These are phyloP conservation scores for Antechinus flavipes DNA, from an alignment of 2,113 vertebrate genomes.

Conservation along the genomic window DNA sequence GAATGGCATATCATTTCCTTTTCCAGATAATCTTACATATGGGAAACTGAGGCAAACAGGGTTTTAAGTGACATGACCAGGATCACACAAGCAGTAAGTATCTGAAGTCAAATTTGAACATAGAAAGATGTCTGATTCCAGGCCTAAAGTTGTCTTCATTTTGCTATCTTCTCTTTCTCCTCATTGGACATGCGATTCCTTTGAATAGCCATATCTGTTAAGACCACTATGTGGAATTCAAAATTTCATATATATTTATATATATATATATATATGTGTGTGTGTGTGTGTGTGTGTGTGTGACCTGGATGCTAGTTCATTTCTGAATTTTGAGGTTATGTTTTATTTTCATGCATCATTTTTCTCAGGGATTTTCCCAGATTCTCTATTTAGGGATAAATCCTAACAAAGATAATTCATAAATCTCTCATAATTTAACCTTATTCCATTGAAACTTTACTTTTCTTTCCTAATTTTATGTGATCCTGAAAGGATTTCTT, in stretches of 20 bases:
- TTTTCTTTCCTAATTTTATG: background rate
- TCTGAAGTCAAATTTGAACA: background rate
- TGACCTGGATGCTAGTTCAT: background rate
- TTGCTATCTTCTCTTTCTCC: background rate
- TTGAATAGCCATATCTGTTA: background rate
- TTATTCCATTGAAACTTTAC: background rate
- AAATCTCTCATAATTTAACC: background rate
- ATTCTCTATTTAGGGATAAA: background rate
- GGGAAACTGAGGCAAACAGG: background rate
- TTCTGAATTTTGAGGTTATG: background rate
- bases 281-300: background rate
- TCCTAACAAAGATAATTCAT: background rate
- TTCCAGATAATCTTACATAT: too few species aligned
- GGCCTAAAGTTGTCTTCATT: too few species aligned
- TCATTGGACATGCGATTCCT: background rate
- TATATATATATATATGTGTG: too few species aligned
- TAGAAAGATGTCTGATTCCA: background rate
- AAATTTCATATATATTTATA: background rate
- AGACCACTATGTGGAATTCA: background rate
- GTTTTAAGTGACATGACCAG: background rate
- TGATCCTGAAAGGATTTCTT: background rate
- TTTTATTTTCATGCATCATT: background rate
- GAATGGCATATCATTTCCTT: too few species aligned
- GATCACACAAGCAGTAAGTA: background rate
- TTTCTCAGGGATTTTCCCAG: background rate